Percentiles rank a stretch among this genome's conserved stretches.
Evolutionary conservation across 1,140 invertebrate genomes (phyloP).

Genomic region (Araneus ventricosus): DNA sequence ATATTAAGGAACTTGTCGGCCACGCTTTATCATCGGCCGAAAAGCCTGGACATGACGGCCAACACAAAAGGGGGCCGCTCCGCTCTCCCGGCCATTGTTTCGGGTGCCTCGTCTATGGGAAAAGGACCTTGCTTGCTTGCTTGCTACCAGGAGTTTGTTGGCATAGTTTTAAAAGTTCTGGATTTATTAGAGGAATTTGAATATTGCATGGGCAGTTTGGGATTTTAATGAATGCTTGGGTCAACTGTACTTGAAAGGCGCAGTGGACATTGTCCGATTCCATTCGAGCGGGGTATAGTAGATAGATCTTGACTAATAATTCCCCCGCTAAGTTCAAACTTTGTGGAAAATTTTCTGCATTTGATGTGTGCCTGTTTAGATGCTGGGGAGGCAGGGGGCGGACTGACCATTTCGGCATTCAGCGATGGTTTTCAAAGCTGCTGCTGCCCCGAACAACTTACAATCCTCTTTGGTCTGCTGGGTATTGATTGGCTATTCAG

Average conservation of each 20-base stretch:
- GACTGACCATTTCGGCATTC: conserved; percentile 38
- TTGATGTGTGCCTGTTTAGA: background rate
- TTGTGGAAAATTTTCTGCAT: conserved; percentile 14
- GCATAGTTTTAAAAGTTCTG: conserved; percentile 55
- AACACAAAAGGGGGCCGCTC: conserved; percentile 38
- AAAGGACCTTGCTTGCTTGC: background rate
- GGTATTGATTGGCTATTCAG: background rate
- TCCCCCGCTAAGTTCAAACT: conserved; percentile 21
- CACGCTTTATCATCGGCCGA: conserved; percentile 59
- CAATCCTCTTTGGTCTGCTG: background rate
- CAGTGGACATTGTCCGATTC: conserved; percentile 53
- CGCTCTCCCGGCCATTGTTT: background rate
- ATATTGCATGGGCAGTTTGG: conserved; percentile 7
- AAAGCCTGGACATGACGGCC: conserved; percentile 56
- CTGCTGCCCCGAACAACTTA: background rate
- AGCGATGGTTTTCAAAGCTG: background rate
- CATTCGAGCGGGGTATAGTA: background rate
- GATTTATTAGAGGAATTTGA: conserved; percentile 60
- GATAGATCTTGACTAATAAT: conserved; percentile 53
- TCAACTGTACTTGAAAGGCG: conserved; percentile 50
- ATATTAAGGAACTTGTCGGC: conserved; percentile 59
- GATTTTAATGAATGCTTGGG: conserved; percentile 45
- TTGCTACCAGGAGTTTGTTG: conserved; percentile 28
- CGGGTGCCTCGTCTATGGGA: background rate
- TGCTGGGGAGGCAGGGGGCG: no score